Evolutionary conservation across 2,113 vertebrate species (phyloP), one percentile per base, ranked within the genome.

Genomic region (Xyrauchen texanus): DNA sequence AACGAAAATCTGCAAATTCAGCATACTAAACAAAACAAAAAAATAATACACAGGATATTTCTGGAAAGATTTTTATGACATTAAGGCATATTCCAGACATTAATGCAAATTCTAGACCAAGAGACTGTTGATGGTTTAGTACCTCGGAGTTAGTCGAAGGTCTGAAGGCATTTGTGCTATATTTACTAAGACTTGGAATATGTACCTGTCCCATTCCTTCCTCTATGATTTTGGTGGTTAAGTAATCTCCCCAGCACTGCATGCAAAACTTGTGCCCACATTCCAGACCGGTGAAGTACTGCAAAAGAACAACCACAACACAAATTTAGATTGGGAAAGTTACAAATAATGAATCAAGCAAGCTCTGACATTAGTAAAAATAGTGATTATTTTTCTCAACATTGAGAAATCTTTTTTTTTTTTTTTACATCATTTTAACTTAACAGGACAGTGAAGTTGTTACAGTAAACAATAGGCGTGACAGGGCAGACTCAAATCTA

Each of bases 181-280:
- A 16, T 61, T 16, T 53, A 21, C 52, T 9, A 57, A 10, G 34
- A 70, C 34, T 7, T 61, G 34, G n/a, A 76, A 61, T 67, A 49
- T 4, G 89, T 97, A 99, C 98, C 97, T 99, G 98, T 90, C 98
- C 98, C 98, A 99, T 99, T 94, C 98, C 98, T 94, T 99, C 98
- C 86, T 99, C 98, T 91, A 99, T 99, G 91, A 99, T 99, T 96
- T 99, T 99, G 91, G 98, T 99, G 86, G 97, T 99, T 94, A 99
- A 93, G 92, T 99, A 99, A 94, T 99, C 97, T 68, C 97, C 96
- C 98, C 98, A 99, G 92, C 98, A 99, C 92, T 99, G 98, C 97
- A 99, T 98, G 93, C 98, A 99, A 94, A 99, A 99, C 89, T 98
- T 99, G 94, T 99, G 98, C 92, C 98, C 97, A 93, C 98, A 99